These are phyloP conservation scores for Alca torda DNA, from an alignment of 2,797 vertebrate genomes.

Conservation along the genomic window DNA sequence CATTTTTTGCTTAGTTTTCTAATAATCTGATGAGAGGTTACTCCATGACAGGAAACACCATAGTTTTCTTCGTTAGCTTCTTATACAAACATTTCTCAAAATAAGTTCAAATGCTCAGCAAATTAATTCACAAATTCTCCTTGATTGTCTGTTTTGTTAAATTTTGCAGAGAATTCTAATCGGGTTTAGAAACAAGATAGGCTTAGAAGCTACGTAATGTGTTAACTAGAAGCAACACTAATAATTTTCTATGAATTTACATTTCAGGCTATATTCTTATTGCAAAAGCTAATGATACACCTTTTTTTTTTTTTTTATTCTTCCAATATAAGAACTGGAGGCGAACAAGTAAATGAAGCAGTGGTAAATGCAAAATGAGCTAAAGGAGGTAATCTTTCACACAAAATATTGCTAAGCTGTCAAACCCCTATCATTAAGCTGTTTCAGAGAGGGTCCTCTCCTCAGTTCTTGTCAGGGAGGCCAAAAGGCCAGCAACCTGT, in stretches of 20 bases:
- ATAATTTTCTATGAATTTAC: neutral
- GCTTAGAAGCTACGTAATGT: neutral
- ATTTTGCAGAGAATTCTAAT: neutral
- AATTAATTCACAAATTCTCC: neutral
- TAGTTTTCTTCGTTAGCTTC: neutral
- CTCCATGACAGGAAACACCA: neutral
- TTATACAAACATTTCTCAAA: neutral
- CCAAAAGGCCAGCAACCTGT: neutral
- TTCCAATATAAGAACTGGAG: neutral
- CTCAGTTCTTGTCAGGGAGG: neutral
- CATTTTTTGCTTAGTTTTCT: neutral
- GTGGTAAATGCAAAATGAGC: neutral
- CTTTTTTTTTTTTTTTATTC: neutral
- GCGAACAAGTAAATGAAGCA: neutral
- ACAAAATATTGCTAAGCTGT: neutral
- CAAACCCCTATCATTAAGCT: neutral
- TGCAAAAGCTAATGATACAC: neutral
- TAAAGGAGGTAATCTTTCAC: neutral
- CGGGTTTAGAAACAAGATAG: neutral
- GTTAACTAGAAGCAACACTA: neutral
- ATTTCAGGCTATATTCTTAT: neutral
- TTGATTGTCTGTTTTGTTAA: neutral
- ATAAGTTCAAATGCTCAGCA: neutral
- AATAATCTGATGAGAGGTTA: neutral
- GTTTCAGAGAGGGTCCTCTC: neutral